Evolutionary conservation across 2,888 invertebrate species (phyloP), one percentile per base, ranked within the genome.

Genomic region (Chrysina gloriosa): DNA sequence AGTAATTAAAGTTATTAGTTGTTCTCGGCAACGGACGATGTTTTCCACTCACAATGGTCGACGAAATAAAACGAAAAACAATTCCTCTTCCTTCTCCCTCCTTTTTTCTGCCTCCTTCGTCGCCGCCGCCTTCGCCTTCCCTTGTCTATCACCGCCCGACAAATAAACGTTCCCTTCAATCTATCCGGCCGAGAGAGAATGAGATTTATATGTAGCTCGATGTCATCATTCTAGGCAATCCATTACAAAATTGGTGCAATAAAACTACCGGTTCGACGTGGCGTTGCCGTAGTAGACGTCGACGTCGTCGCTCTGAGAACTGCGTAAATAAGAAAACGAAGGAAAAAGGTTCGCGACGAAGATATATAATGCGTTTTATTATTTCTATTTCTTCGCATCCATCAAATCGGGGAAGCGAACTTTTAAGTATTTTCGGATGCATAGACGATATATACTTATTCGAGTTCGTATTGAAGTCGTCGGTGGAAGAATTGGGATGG

Each of bases 171-270:
- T 66, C 47, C 47, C 47, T 45, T 47, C 66, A 54, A 66, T 66
- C 54, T 39, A 58, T 47, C 45, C 45, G 47, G 58, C 23, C 52
- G 48, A 31, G 31, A 63, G 36, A 48, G 63, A 68, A 68, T 52
- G 63, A 67, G 63, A 67, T 67, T 67, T 67, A 67, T 67, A 67
- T 63, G 68, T 63, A 63, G 52, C 68, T 63, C 29, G 52, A 68
- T 36, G 68, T 54, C 63, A 54, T 68, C 68, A 63, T 50, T n/a
- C 63, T 63, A 63, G 23, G 63, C 52, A 45, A 68, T 63, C 68
- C 68, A 68, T 68, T 68, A 63, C 50, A 68, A 54, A 68, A 68
- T 68, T 68, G 61, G 63, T 23, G 66, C 48, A 48, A 58, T 67
- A 67, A 65, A 65, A 50, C 52, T 52, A 29, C 65, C 48, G 65